Conservation (phyloP, 2,888 invertebrate species). For the Margaritifera margaritifera region DNA sequence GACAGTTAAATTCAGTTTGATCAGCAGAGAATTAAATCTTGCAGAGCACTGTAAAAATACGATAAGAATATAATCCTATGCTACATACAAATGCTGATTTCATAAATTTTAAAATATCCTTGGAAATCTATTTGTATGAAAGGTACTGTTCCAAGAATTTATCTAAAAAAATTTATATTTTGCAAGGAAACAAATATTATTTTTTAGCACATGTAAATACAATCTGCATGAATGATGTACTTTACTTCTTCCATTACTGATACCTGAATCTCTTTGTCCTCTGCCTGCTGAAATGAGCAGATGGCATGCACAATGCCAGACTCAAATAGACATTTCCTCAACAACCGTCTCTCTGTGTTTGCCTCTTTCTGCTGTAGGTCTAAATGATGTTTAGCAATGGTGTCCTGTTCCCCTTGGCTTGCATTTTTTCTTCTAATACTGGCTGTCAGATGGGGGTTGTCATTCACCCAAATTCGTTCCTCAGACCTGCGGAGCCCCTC, state of each 20-base stretch:
- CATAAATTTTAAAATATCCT: too few species aligned
- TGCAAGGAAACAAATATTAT: too few species aligned
- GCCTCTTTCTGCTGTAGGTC: slow-evolving; percentile 49
- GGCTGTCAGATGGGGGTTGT: slow-evolving; percentile 40
- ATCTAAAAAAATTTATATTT: too few species aligned
- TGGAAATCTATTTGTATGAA: too few species aligned
- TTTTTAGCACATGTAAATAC: too few species aligned
- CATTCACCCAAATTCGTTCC: slow-evolving; percentile 32
- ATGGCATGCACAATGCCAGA: slow-evolving; percentile 36
- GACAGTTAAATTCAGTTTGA: too few species aligned
- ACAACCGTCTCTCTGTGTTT: slow-evolving; percentile 42
- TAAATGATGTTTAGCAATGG: slow-evolving; percentile 5
- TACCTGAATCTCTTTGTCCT: slow-evolving; percentile 41
- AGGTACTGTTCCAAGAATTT: too few species aligned
- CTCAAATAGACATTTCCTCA: slow-evolving; percentile 51
- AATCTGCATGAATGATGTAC: too few species aligned
- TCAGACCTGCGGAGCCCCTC: slow-evolving; percentile 3
- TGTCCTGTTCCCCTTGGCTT: slow-evolving; percentile 6
- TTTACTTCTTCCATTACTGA: not conserved
- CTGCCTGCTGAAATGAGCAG: slow-evolving; percentile 34
- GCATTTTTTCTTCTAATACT: slow-evolving; percentile 26
- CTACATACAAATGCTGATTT: too few species aligned
- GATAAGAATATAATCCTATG: too few species aligned
- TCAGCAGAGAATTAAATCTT: too few species aligned
- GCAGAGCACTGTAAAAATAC: too few species aligned